phyloP scores from a whole-genome alignment of 1,140 invertebrate species.

The Listronotus oregonensis region DNA sequence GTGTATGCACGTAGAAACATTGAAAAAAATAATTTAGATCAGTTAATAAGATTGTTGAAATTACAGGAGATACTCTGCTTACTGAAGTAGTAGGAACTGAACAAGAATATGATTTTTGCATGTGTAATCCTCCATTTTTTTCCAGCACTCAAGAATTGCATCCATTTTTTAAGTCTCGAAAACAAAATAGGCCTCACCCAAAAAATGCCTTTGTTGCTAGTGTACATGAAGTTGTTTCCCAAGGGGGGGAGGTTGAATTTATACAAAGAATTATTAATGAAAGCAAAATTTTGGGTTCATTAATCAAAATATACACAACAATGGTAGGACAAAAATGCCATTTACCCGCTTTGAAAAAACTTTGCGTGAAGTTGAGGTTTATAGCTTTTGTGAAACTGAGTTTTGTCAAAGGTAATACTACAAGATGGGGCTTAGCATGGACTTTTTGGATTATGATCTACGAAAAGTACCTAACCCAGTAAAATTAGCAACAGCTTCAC shows the following conservation, averaged over 20 bases:
- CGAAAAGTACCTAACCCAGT: slow-evolving; percentile 57
- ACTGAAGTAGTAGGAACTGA: slow-evolving; percentile 56
- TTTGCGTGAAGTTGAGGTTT: slow-evolving; percentile 62
- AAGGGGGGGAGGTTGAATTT: slow-evolving; percentile 88
- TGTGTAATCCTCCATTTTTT: slow-evolving; percentile 98
- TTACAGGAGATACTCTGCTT: slow-evolving; percentile 60
- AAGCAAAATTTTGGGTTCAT: slow-evolving; percentile 66
- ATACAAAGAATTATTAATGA: slow-evolving; percentile 83
- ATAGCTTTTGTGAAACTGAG: slow-evolving; percentile 73
- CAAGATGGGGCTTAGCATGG: slow-evolving; percentile 79
- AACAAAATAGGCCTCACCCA: slow-evolving; percentile 63
- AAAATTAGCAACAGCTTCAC: slow-evolving; percentile 51
- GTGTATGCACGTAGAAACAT: slow-evolving; percentile 79
- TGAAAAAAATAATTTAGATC: slow-evolving; percentile 70
- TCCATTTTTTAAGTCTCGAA: slow-evolving; percentile 59
- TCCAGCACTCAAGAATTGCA: slow-evolving; percentile 69
- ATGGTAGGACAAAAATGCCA: slow-evolving; percentile 91
- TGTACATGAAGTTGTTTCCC: slow-evolving; percentile 74
- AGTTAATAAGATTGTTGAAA: slow-evolving; percentile 65
- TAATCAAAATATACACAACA: slow-evolving; percentile 84
- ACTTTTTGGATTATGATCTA: slow-evolving; percentile 59
- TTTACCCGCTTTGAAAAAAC: slow-evolving; percentile 68
- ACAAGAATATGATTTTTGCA: slow-evolving; percentile 75
- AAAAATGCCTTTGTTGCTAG: slow-evolving; percentile 74
- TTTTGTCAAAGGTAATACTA: slow-evolving; percentile 94